A percentile compares a stretch with the other conserved stretches of the same genome.
These are phyloP conservation scores for Dyspetes luteomarginatus DNA, from an alignment of 2,888 invertebrate species.

Conservation along the genomic window DNA sequence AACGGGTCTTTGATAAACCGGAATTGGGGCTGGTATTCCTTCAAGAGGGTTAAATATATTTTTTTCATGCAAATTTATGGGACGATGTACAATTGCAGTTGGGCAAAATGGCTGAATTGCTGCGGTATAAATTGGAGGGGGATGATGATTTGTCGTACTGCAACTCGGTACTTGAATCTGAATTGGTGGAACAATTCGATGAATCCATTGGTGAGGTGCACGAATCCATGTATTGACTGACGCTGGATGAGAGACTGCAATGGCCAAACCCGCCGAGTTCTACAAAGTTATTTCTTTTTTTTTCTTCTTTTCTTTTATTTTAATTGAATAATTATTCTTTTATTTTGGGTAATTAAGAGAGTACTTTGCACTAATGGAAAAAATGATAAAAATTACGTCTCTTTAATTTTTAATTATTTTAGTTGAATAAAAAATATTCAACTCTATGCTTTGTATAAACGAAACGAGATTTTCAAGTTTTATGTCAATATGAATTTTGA, in stretches of 20 bases:
- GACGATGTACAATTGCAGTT: conserved; percentile 73
- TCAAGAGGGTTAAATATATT: conserved; percentile 63
- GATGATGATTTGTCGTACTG: conserved; percentile 60
- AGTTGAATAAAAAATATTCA: too few species aligned
- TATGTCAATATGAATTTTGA: too few species aligned
- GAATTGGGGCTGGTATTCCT: conserved; percentile 71
- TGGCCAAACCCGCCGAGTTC: conserved; percentile 74
- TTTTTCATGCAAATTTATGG: conserved; percentile 71
- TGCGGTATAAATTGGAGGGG: conserved; percentile 70
- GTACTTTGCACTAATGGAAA: too few species aligned
- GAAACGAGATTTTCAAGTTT: too few species aligned
- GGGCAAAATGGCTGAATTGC: conserved; percentile 75
- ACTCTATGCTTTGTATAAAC: too few species aligned
- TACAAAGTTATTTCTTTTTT: conserved; percentile 66
- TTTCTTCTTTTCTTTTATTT: too few species aligned
- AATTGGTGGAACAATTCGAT: conserved; percentile 71
- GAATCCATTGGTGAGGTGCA: conserved; percentile 78
- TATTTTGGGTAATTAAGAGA: too few species aligned
- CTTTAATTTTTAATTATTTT: too few species aligned
- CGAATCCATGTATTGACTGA: conserved; percentile 71
- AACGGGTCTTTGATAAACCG: conserved; percentile 78
- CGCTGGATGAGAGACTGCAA: conserved; percentile 69
- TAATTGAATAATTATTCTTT: too few species aligned
- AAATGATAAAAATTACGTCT: too few species aligned
- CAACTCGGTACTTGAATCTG: conserved; percentile 73